Percentiles rank a stretch among this genome's conserved stretches.
These are phyloP conservation scores for Castor canadensis DNA, from an alignment of 2,113 vertebrate genomes.

Conservation along the genomic window DNA sequence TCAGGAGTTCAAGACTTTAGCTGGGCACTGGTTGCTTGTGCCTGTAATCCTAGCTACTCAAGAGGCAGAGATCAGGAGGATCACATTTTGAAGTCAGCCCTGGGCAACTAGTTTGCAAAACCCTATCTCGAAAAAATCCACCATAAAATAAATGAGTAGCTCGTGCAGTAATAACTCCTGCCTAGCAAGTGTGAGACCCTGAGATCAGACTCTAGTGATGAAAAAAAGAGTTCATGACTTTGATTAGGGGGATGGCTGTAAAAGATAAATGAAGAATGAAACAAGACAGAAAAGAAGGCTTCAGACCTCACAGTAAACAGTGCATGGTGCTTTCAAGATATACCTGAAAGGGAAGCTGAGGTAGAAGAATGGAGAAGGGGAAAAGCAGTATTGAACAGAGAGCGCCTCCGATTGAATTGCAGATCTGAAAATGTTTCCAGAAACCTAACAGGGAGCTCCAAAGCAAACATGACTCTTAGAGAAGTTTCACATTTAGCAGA, in stretches of 20 bases:
- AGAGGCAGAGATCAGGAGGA: too few species aligned
- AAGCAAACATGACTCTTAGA: not conserved
- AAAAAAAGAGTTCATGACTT: not conserved
- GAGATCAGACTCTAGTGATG: too few species aligned
- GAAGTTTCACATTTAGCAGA: not conserved
- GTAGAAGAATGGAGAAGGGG: accelerated
- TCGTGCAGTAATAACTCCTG: too few species aligned
- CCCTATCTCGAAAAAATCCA: too few species aligned
- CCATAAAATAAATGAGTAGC: too few species aligned
- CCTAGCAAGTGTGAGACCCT: too few species aligned
- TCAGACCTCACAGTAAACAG: not conserved
- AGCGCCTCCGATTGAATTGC: not conserved
- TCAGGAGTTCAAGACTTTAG: not conserved
- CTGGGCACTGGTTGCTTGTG: too few species aligned
- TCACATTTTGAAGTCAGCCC: too few species aligned
- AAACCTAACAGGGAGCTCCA: not conserved
- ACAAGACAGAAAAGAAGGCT: not conserved
- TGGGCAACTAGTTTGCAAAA: too few species aligned
- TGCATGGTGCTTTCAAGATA: not conserved
- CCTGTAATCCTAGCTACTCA: too few species aligned
- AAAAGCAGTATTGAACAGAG: not conserved
- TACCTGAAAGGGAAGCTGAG: not conserved
- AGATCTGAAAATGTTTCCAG: not conserved
- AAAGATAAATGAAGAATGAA: not conserved
- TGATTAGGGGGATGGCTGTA: not conserved